Evolutionary conservation across 2,113 vertebrate genomes (phyloP).

Genomic region (Gulo gulo): DNA sequence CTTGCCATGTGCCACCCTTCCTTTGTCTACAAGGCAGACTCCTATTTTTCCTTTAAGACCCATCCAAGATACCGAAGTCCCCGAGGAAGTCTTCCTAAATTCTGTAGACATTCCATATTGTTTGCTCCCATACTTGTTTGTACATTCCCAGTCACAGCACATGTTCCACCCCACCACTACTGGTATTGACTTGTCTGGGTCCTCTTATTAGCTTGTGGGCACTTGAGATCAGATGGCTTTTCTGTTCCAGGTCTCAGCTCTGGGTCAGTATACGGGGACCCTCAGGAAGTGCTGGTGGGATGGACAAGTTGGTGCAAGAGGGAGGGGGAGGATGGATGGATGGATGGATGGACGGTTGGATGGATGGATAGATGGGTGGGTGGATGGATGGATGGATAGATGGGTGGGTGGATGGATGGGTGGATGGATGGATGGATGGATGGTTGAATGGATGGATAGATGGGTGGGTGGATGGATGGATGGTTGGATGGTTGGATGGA

Average conservation of each 20-base stretch:
- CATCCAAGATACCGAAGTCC: not conserved
- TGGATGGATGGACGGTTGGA: not conserved
- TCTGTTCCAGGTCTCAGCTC: not conserved
- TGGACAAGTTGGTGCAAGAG: too few relatives aligned
- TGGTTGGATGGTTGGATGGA: accelerated
- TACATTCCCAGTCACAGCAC: not conserved
- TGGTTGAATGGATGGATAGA: not conserved
- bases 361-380: not conserved
- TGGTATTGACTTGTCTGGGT: not conserved
- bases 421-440: too few relatives aligned
- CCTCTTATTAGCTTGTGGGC: not conserved
- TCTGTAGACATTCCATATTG: not conserved
- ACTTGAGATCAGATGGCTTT: not conserved
- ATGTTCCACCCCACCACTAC: not conserved
- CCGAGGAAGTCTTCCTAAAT: not conserved
- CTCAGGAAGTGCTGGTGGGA: not conserved
- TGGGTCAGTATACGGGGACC: not conserved
- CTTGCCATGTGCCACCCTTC: not conserved
- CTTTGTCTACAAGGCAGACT: not conserved
- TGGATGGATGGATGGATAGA: too few relatives aligned
- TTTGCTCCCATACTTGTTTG: not conserved
- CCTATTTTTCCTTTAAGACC: not conserved
- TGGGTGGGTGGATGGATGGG: not conserved
- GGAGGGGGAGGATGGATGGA: not conserved
- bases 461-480: accelerated